Base-by-base conservation (phyloP, 2,113 vertebrate genomes). In the Eptatretus burgeri region DNA sequence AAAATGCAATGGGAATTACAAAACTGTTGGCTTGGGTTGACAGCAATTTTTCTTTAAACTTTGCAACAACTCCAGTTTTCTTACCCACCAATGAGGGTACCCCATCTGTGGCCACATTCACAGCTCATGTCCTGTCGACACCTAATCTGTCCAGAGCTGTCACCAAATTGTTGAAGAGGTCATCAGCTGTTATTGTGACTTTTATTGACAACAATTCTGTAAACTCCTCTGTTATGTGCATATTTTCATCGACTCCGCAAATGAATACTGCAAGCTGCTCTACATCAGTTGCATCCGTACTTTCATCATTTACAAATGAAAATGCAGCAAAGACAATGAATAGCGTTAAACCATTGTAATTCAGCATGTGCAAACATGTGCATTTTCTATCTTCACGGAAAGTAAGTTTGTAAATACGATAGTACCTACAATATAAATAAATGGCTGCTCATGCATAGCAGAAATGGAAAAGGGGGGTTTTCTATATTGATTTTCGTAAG, bases 301-400 rank as follows among this genome's bases (percentile, higher is more conserved):
- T 67, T 56, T 56, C 52, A 56, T 68, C 51, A 56, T 67, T 64
- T 64, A 64, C 63, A 27, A 65, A 20, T n/a, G 65, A 69, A 65
- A 67, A 69, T 66, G 68, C 66, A 53, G 62, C 13, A 65, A 69
- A 66, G n/a, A n/a, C n/a, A n/a, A n/a, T n/a, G n/a, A n/a, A n/a
- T n/a, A n/a, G n/a, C n/a, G n/a, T n/a, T n/a, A n/a, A n/a, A n/a
- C n/a, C n/a, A n/a, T n/a, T n/a, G n/a, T n/a, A n/a, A n/a, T n/a
- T n/a, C n/a, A n/a, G n/a, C n/a, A n/a, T n/a, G n/a, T n/a, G n/a
- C n/a, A n/a, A n/a, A n/a, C n/a, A n/a, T n/a, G n/a, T n/a, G n/a
- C n/a, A n/a, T n/a, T n/a, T n/a, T n/a, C n/a, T n/a, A n/a, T n/a
- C n/a, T n/a, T n/a, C n/a, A n/a, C n/a, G n/a, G n/a, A n/a, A n/a